Percentiles rank a stretch among this genome's conserved stretches.
Conservation (phyloP, 2,113 vertebrate genomes). For the Lagopus leucura region DNA sequence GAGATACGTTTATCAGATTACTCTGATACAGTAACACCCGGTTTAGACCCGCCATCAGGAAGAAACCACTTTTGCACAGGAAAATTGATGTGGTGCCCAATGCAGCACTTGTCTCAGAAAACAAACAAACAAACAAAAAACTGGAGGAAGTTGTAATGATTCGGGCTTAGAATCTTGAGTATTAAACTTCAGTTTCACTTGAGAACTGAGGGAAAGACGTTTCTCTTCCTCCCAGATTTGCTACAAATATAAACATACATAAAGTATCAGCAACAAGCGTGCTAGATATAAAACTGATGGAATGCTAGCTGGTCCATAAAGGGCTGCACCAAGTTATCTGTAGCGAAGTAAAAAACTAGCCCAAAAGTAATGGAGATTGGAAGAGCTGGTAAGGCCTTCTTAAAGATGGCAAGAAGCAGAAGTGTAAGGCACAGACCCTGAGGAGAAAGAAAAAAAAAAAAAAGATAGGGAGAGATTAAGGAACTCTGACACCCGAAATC, state of each 20-base stretch:
- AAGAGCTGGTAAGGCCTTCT: slow-evolving; percentile 97
- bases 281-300: slow-evolving; percentile 98
- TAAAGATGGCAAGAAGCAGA: slow-evolving; percentile 97
- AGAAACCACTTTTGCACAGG: slow-evolving; percentile 60
- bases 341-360: slow-evolving; percentile 98
- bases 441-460: not conserved
- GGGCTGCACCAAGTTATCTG: slow-evolving; percentile 95
- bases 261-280: slow-evolving; percentile 32
- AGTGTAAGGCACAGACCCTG: slow-evolving; percentile 98
- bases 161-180: slow-evolving; percentile 62
- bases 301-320: slow-evolving; percentile 97
- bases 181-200: slow-evolving; percentile 32
- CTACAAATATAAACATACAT: slow-evolving; percentile 70
- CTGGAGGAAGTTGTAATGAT: slow-evolving; percentile 55
- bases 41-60: slow-evolving; percentile 16
- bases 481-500: not conserved
- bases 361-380: slow-evolving; percentile 99
- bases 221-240: slow-evolving; percentile 55
- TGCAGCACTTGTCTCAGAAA: slow-evolving; percentile 55
- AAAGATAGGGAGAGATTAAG: slow-evolving; percentile 18
- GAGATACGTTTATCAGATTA: slow-evolving; percentile 11
- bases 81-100: slow-evolving; percentile 52
- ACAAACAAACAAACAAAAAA: not conserved
- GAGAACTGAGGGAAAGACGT: slow-evolving; percentile 49
- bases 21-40: slow-evolving; percentile 23